These are phyloP conservation scores for Idaea aversata DNA, from an alignment of 2,888 invertebrate species.

Conservation along the genomic window DNA sequence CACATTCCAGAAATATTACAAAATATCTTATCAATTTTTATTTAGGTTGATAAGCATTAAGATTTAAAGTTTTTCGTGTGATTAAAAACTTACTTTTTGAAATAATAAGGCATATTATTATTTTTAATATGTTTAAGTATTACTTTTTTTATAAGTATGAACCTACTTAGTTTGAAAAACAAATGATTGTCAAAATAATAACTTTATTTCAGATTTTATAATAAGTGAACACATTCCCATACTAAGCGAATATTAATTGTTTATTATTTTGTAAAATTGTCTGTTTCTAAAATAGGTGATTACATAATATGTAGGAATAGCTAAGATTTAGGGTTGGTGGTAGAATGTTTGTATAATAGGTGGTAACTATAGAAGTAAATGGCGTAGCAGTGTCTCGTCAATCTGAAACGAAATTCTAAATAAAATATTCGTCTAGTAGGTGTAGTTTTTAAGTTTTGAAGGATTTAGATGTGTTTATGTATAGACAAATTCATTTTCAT, in stretches of 20 bases:
- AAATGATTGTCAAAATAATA: neutral
- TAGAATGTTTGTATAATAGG: constrained; percentile 45
- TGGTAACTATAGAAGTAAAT: constrained; percentile 37
- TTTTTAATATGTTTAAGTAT: neutral
- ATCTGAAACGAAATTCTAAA: constrained; percentile 78
- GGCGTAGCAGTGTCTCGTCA: constrained; percentile 54
- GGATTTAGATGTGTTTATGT: constrained; percentile 39
- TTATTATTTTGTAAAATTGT: neutral
- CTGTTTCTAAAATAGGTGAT: neutral
- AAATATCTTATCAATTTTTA: no score
- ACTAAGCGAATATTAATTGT: neutral
- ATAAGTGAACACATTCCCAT: neutral
- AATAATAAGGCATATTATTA: neutral
- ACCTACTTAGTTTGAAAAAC: neutral
- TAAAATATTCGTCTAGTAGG: constrained; percentile 51
- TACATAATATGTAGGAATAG: constrained; percentile 20
- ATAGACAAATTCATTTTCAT: constrained; percentile 12
- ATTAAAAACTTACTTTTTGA: neutral
- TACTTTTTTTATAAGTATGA: neutral
- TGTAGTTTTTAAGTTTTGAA: constrained; percentile 52
- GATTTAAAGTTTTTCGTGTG: no score
- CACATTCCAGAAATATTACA: neutral
- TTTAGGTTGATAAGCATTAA: no score
- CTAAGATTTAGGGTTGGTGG: constrained; percentile 39
- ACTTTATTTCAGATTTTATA: neutral